Conservation (phyloP, 2,888 invertebrate genomes). For the Lepidonotus clava region DNA sequence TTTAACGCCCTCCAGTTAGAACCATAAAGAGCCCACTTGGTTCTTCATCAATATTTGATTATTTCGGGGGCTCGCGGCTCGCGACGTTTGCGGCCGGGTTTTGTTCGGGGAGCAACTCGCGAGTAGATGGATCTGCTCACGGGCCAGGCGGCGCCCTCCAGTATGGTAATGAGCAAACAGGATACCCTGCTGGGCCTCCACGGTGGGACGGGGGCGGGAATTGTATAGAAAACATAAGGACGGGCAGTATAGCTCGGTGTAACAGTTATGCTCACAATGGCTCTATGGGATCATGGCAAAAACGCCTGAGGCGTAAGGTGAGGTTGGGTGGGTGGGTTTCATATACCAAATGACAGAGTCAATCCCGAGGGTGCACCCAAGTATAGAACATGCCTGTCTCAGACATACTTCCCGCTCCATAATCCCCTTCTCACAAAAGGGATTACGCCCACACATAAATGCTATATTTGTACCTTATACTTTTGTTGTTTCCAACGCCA, state of each 20-base stretch:
- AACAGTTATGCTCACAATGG: neutral
- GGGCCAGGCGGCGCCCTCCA: neutral
- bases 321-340: too few species aligned
- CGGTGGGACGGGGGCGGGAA: neutral
- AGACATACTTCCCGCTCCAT: too few species aligned
- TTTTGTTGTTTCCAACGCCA: too few species aligned
- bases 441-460: too few species aligned
- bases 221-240: neutral
- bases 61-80: neutral
- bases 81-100: slow-evolving; percentile 14
- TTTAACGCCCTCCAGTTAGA: slow-evolving; percentile 30
- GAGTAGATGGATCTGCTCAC: slow-evolving; percentile 21
- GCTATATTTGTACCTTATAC: too few species aligned
- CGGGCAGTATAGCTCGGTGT: neutral
- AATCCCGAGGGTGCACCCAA: too few species aligned
- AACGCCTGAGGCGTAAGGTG: too few species aligned
- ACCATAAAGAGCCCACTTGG: slow-evolving; percentile 42
- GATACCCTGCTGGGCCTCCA: neutral
- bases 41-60: slow-evolving; percentile 50
- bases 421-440: too few species aligned
- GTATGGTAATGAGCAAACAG: slow-evolving; percentile 30
- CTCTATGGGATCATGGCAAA: neutral
- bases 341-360: too few species aligned
- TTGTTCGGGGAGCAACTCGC: slow-evolving; percentile 8
- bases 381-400: too few species aligned